Percentiles rank a stretch among this genome's conserved stretches.
These are phyloP conservation scores for Ceratitis capitata DNA, from an alignment of 1,140 invertebrate genomes.

Conservation along the genomic window DNA sequence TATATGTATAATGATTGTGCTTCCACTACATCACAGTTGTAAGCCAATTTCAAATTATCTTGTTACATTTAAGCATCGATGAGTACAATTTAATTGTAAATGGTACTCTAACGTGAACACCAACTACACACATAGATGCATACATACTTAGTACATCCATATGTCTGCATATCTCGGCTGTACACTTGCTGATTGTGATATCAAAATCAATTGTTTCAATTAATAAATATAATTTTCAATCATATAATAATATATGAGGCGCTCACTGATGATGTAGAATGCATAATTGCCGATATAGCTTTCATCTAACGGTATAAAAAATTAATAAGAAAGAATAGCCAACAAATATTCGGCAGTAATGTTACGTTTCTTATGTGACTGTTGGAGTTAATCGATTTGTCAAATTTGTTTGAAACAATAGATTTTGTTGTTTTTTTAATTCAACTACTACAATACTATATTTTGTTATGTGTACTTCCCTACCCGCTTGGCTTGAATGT, in stretches of 20 bases:
- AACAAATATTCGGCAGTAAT: too few species aligned
- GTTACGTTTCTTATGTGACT: too few species aligned
- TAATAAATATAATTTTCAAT: too few species aligned
- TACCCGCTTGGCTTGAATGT: neutral
- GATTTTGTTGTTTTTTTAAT: slow-evolving; percentile 1
- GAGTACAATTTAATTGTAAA: slow-evolving; percentile 6
- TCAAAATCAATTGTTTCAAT: slow-evolving; percentile 20
- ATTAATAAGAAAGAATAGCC: too few species aligned
- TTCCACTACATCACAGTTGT: neutral
- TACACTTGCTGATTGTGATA: neutral
- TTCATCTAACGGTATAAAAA: too few species aligned
- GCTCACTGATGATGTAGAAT: too few species aligned
- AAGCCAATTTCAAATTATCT: slow-evolving; percentile 12
- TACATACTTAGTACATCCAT: neutral
- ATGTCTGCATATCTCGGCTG: neutral
- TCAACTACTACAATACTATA: neutral
- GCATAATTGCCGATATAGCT: too few species aligned
- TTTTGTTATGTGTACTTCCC: neutral
- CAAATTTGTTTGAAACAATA: too few species aligned
- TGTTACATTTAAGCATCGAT: neutral
- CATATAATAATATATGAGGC: too few species aligned
- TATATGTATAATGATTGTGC: neutral
- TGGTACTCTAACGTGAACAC: neutral
- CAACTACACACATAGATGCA: neutral
- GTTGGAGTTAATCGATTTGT: too few species aligned